A percentile compares a stretch with the other conserved stretches of the same genome.
Conservation (phyloP, 2,113 vertebrate species). For the Eleginops maclovinus region DNA sequence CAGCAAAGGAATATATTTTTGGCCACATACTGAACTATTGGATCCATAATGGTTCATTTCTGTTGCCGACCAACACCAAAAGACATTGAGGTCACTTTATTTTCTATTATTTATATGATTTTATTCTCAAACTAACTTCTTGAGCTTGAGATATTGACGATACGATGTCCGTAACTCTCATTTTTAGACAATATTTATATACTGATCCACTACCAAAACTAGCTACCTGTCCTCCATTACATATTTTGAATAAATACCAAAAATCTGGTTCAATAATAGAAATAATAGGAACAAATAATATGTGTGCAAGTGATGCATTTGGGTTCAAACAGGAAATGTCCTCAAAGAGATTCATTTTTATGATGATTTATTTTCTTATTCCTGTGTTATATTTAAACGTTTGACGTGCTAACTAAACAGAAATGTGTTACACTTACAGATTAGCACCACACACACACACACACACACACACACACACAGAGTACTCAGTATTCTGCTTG, state of each 20-base stretch:
- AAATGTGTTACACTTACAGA: conserved; percentile 19
- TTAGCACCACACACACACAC: conserved; percentile 18
- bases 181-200: background rate
- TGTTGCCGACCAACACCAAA: background rate
- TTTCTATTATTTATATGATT: background rate
- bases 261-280: background rate
- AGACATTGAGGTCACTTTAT: background rate
- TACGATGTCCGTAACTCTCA: no score
- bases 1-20: background rate
- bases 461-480: conserved; percentile 5
- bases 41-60: background rate
- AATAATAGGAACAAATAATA: background rate
- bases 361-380: background rate
- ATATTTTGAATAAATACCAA: background rate
- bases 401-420: conserved; percentile 30
- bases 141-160: background rate
- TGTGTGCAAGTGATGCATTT: background rate
- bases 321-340: background rate
- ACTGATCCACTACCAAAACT: background rate
- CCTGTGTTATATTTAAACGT: conserved; percentile 11
- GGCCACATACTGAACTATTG: background rate
- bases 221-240: background rate
- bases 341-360: background rate
- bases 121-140: conserved; percentile 1
- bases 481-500: no score